Percentiles rank a stretch among this genome's conserved stretches.
phyloP scores from a whole-genome alignment of 2,113 vertebrate species.

The Ceyx margarethae region DNA sequence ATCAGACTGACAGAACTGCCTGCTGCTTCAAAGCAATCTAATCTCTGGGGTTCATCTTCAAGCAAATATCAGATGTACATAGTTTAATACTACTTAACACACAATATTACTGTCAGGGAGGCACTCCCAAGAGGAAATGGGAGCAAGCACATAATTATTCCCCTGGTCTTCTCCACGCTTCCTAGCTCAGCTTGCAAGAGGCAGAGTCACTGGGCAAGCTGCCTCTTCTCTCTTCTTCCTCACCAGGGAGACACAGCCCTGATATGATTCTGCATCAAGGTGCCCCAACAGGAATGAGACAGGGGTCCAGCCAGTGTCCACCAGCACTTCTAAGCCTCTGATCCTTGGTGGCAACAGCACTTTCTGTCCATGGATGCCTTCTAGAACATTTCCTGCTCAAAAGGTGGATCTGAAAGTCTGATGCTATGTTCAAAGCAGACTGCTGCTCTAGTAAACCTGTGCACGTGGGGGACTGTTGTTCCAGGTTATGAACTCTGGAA shows the following conservation, averaged over 20 bases:
- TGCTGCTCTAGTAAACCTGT: background rate
- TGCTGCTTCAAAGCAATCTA: background rate
- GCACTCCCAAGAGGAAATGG: slow-evolving; percentile 26
- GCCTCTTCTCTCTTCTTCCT: background rate
- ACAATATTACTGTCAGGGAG: background rate
- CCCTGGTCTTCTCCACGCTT: background rate
- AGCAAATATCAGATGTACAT: background rate
- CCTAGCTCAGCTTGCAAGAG: background rate
- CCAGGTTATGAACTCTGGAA: background rate
- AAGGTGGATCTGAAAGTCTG: background rate
- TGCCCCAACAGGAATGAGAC: background rate
- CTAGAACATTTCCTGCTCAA: background rate
- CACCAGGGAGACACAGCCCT: background rate
- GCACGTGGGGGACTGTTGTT: background rate
- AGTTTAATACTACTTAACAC: slow-evolving; percentile 9
- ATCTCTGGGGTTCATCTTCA: background rate
- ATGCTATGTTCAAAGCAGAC: background rate
- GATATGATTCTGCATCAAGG: background rate
- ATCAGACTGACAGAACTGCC: background rate
- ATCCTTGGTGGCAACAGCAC: background rate
- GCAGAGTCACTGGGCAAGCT: background rate
- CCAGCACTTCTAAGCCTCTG: background rate
- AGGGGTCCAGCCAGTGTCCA: background rate
- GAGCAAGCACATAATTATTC: background rate
- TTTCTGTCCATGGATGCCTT: no score